Evolutionary conservation across 2,113 vertebrate genomes (phyloP), one percentile per base, ranked within the genome.

Genomic region (Oncorhynchus tshawytscha): DNA sequence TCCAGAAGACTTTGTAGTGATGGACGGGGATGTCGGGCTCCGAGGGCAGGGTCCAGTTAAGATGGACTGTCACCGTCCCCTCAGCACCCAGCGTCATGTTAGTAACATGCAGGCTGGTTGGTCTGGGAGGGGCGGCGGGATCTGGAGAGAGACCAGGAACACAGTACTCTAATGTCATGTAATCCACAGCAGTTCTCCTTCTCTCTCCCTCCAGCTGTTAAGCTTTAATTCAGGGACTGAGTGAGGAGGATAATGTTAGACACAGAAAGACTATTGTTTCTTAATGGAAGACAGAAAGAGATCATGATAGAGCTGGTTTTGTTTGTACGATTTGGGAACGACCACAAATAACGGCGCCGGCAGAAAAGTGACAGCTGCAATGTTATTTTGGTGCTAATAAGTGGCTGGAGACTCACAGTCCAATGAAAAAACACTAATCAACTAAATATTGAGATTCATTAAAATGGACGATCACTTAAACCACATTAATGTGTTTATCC

Each of bases 1-100:
- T 98, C 96, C 97, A 99, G 84, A 95, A 96, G 5, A 97, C 94
- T 84, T 96, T 98, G 90, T 95, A 99, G 90, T 99, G 97, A 71
- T 98, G 97, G 5, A 98, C 87, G 2, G 97, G 97, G 68, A 97
- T 91, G 70, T 99, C 97, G 0, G 94, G 94, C 49, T 99, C 96
- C 82, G 95, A 94, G 0, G 94, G 90, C 57, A 95, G 80, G 11
- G 94, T 96, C 97, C 97, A 99, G 51, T 88, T 88, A 3, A 99
- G 87, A 15, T 91, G 87, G 20, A 88, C 95, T 0, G 89, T 93
- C 80, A 96, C 86, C 51, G 84, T 92, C 1, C 94, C 95, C 4
- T 97, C 95, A 0, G 88, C 84, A 1, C 85, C 92, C 29, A 84
- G 29, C 12, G 90, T 96, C 83, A 95, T 82, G 84, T 96, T 97